These are phyloP conservation scores for Centropus unirufus DNA, from an alignment of 2,113 vertebrate species.

Conservation along the genomic window DNA sequence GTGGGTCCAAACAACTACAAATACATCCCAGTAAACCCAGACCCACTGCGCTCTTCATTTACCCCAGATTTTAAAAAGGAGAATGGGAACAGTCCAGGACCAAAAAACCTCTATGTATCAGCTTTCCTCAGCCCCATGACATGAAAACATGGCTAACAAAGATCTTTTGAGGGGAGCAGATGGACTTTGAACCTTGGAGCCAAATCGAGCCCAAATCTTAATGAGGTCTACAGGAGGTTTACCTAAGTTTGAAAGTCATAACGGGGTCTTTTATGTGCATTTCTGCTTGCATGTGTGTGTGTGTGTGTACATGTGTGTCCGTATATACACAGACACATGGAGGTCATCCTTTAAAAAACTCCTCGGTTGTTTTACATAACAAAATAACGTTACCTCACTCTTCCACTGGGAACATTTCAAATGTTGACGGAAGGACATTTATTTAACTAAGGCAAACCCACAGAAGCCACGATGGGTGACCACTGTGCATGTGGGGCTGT, in stretches of 20 bases:
- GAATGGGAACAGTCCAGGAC: background rate
- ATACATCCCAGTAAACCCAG: background rate
- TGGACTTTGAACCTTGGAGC: constrained; percentile 12
- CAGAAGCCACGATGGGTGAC: background rate
- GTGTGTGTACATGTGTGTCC: background rate
- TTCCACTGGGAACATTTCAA: constrained; percentile 17
- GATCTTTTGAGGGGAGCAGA: constrained; percentile 63
- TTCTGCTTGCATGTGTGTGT: background rate
- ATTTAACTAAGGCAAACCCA: constrained; percentile 19
- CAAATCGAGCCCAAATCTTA: background rate
- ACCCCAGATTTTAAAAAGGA: background rate
- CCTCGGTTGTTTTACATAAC: background rate
- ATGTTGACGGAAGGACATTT: constrained; percentile 18
- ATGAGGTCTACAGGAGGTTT: constrained; percentile 50
- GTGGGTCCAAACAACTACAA: background rate
- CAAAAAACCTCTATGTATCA: background rate
- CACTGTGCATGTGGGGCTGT: background rate
- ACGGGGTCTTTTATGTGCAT: background rate
- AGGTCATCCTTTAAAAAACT: constrained; percentile 5
- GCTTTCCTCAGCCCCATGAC: background rate
- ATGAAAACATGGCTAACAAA: background rate
- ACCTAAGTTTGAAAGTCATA: background rate
- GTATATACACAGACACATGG: background rate
- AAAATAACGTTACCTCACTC: constrained; percentile 3
- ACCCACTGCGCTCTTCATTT: background rate